Percentiles rank a stretch among this genome's conserved stretches.
Evolutionary conservation across 2,113 vertebrate species (phyloP).

Genomic region (Pterophyllum scalare): DNA sequence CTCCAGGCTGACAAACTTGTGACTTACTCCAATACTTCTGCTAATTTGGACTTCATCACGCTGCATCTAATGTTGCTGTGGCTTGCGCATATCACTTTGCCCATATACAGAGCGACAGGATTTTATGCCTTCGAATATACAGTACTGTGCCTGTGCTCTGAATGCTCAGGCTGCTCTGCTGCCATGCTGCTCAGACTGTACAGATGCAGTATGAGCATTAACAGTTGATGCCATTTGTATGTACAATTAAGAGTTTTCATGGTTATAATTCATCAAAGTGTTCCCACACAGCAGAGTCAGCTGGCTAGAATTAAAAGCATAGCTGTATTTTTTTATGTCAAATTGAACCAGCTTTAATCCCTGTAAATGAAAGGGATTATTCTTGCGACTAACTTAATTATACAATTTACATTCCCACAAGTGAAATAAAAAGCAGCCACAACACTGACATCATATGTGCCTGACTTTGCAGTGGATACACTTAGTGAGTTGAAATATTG

Average conservation of each 20-base stretch:
- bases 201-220: neutral
- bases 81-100: neutral
- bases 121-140: neutral
- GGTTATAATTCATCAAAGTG: conserved; percentile 9
- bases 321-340: conserved; percentile 16
- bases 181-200: neutral
- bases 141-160: neutral
- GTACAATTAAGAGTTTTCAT: neutral
- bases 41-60: neutral
- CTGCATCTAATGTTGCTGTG: neutral
- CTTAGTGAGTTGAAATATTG: conserved; percentile 5
- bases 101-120: neutral
- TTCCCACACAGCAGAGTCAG: conserved; percentile 9
- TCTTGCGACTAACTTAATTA: conserved; percentile 37
- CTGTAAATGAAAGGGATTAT: conserved; percentile 42
- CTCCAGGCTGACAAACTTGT: neutral
- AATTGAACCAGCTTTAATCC: conserved; percentile 43
- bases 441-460: neutral
- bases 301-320: conserved; percentile 14
- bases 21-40: neutral
- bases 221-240: neutral
- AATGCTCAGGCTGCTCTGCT: neutral
- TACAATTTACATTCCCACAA: conserved; percentile 32
- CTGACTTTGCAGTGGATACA: neutral
- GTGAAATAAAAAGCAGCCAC: conserved; percentile 22